Conservation (phyloP, 2,888 invertebrate species). For the Brachynemurus nebulosus region DNA sequence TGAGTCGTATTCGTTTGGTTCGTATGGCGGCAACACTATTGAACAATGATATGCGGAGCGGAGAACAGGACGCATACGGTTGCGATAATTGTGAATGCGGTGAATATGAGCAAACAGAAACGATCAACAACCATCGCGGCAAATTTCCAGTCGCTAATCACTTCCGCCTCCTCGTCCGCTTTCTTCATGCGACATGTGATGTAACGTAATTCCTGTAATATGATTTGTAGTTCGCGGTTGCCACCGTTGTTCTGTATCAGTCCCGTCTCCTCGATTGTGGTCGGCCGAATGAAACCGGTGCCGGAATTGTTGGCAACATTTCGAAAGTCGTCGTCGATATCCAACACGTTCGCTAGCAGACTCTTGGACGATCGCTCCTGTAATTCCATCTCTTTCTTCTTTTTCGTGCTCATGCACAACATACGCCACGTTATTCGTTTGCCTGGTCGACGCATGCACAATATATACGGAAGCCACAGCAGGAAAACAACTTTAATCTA, state of each 20-base stretch:
- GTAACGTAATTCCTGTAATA: conserved; percentile 85
- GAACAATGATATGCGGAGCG: conserved; percentile 90
- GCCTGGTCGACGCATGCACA: conserved; percentile 92
- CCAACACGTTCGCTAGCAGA: conserved; percentile 84
- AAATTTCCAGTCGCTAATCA: conserved; percentile 95
- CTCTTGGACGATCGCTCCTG: conserved; percentile 91
- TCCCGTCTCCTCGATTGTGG: conserved; percentile 55
- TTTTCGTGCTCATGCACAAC: conserved; percentile 67
- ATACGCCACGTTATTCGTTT: conserved; percentile 86
- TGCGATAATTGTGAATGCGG: conserved; percentile 84
- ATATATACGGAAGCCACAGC: conserved; percentile 94
- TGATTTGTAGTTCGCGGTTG: conserved; percentile 77
- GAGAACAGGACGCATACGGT: conserved; percentile 83
- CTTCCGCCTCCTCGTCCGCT: conserved; percentile 84
- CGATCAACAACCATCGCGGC: conserved; percentile 97
- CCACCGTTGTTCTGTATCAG: conserved; percentile 35
- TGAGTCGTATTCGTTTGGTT: too few relatives aligned
- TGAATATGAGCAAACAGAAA: conserved; percentile 92
- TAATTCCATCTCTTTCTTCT: conserved; percentile 85
- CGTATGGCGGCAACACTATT: conserved; percentile 54
- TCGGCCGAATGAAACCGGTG: conserved; percentile 51
- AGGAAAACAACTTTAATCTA: conserved; percentile 91
- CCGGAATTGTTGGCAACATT: conserved; percentile 51
- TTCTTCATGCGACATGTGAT: conserved; percentile 90
- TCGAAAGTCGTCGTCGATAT: conserved; percentile 90